Evolutionary conservation across 2,797 vertebrate species (phyloP).

Genomic region (Pseudomugil gertrudae): DNA sequence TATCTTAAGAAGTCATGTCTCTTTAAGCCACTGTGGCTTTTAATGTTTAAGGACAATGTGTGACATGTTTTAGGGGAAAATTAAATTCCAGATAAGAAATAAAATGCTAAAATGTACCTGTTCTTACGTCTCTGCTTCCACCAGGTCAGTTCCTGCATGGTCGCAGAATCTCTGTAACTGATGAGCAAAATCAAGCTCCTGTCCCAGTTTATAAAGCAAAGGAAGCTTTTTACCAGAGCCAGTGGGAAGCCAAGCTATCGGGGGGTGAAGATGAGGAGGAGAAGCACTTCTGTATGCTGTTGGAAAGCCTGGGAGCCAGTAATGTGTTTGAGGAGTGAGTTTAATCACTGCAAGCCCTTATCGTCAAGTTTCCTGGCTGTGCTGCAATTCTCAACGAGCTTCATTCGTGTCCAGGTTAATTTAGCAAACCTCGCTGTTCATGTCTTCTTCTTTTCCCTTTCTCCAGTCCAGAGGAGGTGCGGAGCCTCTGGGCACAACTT

Average conservation of each 20-base stretch:
- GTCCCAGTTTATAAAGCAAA: constrained; percentile 45
- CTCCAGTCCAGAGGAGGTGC: constrained; percentile 85
- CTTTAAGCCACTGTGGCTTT: no score
- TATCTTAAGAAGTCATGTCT: no score
- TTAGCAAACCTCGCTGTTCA: not conserved
- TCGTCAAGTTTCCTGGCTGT: not conserved
- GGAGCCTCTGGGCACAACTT: constrained; percentile 88
- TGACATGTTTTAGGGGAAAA: not conserved
- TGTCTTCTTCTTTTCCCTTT: not conserved
- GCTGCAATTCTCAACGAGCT: not conserved
- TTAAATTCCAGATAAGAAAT: not conserved
- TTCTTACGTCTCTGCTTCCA: not conserved
- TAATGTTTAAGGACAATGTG: not conserved
- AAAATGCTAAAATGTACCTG: no score
- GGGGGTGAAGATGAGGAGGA: constrained; percentile 86
- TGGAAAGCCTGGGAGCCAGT: constrained; percentile 88
- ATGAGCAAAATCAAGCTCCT: constrained; percentile 59
- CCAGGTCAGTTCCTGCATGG: constrained; percentile 88
- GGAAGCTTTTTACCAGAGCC: constrained; percentile 80
- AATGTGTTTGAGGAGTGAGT: constrained; percentile 90
- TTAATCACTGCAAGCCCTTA: not conserved
- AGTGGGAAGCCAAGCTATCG: constrained; percentile 70
- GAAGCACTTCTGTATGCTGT: constrained; percentile 86
- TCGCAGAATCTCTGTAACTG: constrained; percentile 75
- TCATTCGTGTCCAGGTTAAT: not conserved